Evolutionary conservation across 2,797 vertebrate genomes (phyloP).

Genomic region (Sciaenops ocellatus): DNA sequence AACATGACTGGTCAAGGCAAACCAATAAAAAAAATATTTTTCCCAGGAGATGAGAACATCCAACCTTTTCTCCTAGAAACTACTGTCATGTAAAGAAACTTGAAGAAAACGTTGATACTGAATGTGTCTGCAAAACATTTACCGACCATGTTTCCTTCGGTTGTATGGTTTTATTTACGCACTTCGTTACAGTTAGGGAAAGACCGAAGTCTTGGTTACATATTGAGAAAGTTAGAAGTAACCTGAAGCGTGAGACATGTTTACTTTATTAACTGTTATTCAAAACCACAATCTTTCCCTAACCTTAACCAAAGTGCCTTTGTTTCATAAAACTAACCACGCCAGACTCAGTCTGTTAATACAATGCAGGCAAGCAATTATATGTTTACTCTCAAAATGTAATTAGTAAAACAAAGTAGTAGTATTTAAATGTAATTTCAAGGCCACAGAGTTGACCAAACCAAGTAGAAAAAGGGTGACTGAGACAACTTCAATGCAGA

Average conservation of each 20-base stretch:
- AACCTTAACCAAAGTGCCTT: neutral
- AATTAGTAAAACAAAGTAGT: neutral
- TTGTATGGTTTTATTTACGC: neutral
- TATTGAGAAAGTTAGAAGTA: neutral
- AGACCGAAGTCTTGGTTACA: slow-evolving; percentile 9
- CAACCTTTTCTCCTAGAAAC: neutral
- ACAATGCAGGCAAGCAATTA: neutral
- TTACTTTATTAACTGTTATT: slow-evolving; percentile 12
- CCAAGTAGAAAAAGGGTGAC: neutral
- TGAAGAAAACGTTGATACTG: neutral
- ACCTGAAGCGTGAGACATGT: neutral
- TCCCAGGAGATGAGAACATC: slow-evolving; percentile 7
- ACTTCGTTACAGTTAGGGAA: neutral
- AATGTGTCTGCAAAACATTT: neutral
- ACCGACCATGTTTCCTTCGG: neutral
- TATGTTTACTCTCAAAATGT: neutral
- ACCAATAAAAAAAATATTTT: slow-evolving; percentile 4
- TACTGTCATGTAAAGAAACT: neutral
- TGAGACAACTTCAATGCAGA: neutral
- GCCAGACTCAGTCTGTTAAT: neutral
- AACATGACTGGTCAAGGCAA: neutral
- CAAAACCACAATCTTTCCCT: slow-evolving; percentile 3
- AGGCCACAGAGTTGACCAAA: neutral
- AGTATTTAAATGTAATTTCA: neutral
- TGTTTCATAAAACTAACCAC: neutral